Conservation (phyloP, 1,140 invertebrate species). For the Bombus balteatus region DNA sequence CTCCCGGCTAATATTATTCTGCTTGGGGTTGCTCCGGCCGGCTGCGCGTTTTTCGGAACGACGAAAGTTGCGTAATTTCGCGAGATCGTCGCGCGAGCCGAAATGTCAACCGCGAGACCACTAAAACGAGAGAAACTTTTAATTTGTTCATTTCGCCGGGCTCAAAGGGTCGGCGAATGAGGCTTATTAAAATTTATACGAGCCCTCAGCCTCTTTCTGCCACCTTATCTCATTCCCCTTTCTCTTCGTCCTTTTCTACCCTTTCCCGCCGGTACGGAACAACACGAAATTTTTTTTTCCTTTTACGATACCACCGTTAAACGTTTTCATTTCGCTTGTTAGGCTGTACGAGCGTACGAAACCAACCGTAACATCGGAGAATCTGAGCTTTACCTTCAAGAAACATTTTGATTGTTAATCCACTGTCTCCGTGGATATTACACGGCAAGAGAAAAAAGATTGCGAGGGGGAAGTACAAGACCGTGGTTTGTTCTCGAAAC, state of each 20-base stretch:
- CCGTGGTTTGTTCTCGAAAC: slow-evolving; percentile 69
- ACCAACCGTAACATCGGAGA: background rate
- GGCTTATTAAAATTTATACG: slow-evolving; percentile 80
- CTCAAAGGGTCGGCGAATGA: slow-evolving; percentile 78
- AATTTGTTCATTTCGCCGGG: slow-evolving; percentile 79
- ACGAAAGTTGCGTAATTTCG: slow-evolving; percentile 76
- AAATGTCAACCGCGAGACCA: slow-evolving; percentile 80
- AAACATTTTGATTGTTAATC: slow-evolving; percentile 15
- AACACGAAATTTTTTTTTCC: background rate
- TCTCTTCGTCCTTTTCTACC: background rate
- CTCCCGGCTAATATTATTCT: slow-evolving; percentile 50
- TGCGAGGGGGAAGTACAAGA: slow-evolving; percentile 22
- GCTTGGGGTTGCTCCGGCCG: background rate
- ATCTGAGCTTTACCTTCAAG: background rate
- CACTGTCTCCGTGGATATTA: background rate
- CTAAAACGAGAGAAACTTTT: slow-evolving; percentile 79
- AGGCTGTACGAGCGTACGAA: background rate
- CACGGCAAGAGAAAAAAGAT: slow-evolving; percentile 13
- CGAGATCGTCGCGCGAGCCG: slow-evolving; percentile 65
- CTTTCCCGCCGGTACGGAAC: background rate
- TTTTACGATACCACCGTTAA: background rate
- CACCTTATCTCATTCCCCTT: slow-evolving; percentile 18
- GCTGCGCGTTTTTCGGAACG: slow-evolving; percentile 67
- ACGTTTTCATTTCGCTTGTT: slow-evolving; percentile 24
- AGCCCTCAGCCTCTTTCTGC: slow-evolving; percentile 15